Evolutionary conservation across 2,888 invertebrate species (phyloP), one percentile per base, ranked within the genome.

Genomic region (Thecophora atra): DNA sequence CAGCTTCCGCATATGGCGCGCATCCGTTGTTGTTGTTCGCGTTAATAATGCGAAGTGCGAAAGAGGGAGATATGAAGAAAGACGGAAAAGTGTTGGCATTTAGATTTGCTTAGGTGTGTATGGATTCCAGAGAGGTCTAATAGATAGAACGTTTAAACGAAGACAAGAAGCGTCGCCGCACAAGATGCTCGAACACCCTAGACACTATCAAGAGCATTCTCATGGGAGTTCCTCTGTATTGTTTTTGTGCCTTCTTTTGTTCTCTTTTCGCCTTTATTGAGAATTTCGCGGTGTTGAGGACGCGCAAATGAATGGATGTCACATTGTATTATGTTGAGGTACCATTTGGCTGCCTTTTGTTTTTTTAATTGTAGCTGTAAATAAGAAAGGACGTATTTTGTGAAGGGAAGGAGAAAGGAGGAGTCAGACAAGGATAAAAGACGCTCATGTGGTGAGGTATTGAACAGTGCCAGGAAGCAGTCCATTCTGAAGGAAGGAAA

Each of bases 301-400:
- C 0, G 11, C 11, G 7, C 47, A n/a, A 47, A 47, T 47, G n/a
- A 47, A 47, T 47, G 47, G 47, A 47, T 47, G 5, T 4, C n/a
- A 47, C n/a, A n/a, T 15, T 47, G 15, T n/a, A 47, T n/a, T n/a
- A 17, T 47, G 47, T n/a, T 47, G 17, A n/a, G 47, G n/a, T 5
- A 47, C 47, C 47, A 47, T 47, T 47, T 47, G 15, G 47, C 13
- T n/a, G 47, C 47, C 47, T 47, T 47, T 47, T 47, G 47, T 47
- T 47, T 1, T n/a, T 44, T 11, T 44, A 44, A 11, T 11, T 11
- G 44, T 11, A 13, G 8, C 13, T 44, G 44, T 44, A 44, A 44
- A 13, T 44, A 44, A 7, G 7, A 44, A 44, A 44, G 44, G 44
- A 44, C 7, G 13, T 44, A 44, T 44, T 44, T 44, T 44, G 7